phyloP scores from a whole-genome alignment of 2,888 invertebrate species.

The Synergus umbraculus region DNA sequence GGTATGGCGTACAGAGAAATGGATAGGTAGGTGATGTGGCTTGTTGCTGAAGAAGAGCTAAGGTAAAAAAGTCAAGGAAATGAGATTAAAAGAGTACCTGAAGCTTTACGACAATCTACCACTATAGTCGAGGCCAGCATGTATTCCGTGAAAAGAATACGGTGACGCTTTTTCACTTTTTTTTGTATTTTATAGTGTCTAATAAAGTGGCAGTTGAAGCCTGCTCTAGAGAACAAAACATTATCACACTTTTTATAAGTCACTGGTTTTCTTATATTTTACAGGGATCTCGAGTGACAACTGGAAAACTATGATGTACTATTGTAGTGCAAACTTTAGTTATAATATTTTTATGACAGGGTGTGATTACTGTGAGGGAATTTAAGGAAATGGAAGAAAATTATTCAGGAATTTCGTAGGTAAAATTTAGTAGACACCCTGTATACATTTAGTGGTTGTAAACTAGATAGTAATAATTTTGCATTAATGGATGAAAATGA shows the following conservation, averaged over 20 bases:
- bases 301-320: no score
- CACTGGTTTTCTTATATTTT: no score
- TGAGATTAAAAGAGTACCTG: conserved; percentile 25
- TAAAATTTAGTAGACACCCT: no score
- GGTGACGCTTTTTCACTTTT: neutral
- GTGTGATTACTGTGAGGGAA: no score
- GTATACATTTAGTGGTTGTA: neutral
- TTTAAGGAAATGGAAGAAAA: no score
- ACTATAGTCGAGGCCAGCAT: neutral
- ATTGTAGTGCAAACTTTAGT: no score
- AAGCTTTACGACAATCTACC: conserved; percentile 1
- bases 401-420: no score
- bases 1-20: conserved; percentile 15
- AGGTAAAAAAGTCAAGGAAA: conserved; percentile 30
- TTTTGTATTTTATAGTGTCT: neutral
- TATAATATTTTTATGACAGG: no score
- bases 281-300: no score
- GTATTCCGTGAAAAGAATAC: conserved; percentile 1
- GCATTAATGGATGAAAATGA: neutral
- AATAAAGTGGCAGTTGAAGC: neutral
- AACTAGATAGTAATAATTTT: neutral
- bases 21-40: neutral
- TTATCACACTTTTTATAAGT: no score
- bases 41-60: conserved; percentile 2
- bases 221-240: no score